Percentiles rank a stretch among this genome's conserved stretches.
Conservation (phyloP, 1,140 invertebrate genomes). For the Paraescarpia echinospica region DNA sequence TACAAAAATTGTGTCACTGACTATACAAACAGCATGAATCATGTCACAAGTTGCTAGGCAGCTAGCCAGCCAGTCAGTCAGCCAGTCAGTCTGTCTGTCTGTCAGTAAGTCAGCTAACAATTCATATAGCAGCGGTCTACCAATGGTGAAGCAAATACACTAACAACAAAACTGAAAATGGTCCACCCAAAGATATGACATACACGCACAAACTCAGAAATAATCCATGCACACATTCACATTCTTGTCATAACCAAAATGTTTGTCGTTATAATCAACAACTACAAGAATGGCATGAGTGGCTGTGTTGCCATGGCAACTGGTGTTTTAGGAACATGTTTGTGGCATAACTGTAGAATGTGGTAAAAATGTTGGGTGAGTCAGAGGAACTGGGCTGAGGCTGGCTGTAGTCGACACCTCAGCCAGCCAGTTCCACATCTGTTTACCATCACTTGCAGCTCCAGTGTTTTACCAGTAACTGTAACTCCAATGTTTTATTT, state of each 20-base stretch:
- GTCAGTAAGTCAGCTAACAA: not conserved
- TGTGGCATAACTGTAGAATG: too few relatives aligned
- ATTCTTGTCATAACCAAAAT: too few relatives aligned
- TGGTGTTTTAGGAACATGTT: too few relatives aligned
- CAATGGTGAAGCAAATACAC: not conserved
- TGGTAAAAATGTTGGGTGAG: too few relatives aligned
- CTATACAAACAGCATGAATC: not conserved
- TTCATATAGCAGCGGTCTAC: not conserved
- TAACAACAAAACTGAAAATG: not conserved
- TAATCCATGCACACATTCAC: not conserved
- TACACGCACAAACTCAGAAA: not conserved
- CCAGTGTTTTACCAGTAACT: too few relatives aligned
- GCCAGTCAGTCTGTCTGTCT: not conserved
- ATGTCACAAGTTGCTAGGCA: not conserved
- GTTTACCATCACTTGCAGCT: too few relatives aligned
- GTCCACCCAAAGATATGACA: not conserved
- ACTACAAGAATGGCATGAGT: too few relatives aligned
- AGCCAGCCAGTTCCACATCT: too few relatives aligned
- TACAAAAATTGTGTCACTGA: not conserved
- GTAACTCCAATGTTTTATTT: not conserved
- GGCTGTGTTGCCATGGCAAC: too few relatives aligned
- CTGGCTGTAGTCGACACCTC: too few relatives aligned
- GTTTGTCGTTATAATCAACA: too few relatives aligned
- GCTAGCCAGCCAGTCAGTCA: not conserved
- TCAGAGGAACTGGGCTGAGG: too few relatives aligned